These are phyloP conservation scores for Chromoteleia sp. DNA, from an alignment of 2,888 invertebrate genomes.

Conservation along the genomic window DNA sequence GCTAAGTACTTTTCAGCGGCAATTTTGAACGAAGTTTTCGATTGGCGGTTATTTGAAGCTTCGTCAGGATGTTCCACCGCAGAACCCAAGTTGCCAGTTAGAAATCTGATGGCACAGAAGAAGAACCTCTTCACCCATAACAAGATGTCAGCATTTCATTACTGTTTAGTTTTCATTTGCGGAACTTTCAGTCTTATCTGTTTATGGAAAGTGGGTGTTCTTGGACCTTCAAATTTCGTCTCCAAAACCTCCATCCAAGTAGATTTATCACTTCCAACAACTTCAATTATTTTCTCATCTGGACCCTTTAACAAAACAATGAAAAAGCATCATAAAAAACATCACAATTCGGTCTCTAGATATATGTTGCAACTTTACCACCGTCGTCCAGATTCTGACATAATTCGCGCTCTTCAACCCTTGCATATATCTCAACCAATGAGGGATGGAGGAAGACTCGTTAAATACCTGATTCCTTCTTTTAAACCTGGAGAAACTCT, in stretches of 20 bases:
- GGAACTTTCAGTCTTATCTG: slow-evolving; percentile 74
- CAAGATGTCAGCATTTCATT: slow-evolving; percentile 67
- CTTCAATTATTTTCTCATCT: slow-evolving; percentile 71
- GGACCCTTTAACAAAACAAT: slow-evolving; percentile 70
- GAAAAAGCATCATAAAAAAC: slow-evolving; percentile 70
- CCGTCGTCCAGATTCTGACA: slow-evolving; percentile 79
- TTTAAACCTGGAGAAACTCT: slow-evolving; percentile 75
- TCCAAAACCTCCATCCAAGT: slow-evolving; percentile 80
- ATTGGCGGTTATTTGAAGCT: slow-evolving; percentile 79
- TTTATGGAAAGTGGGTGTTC: slow-evolving; percentile 77
- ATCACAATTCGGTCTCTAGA: slow-evolving; percentile 75
- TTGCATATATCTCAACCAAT: slow-evolving; percentile 75
- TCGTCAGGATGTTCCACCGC: slow-evolving; percentile 60
- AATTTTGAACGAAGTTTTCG: slow-evolving; percentile 72
- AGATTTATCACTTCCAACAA: slow-evolving; percentile 78
- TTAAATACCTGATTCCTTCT: slow-evolving; percentile 78
- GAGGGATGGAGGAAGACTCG: slow-evolving; percentile 75
- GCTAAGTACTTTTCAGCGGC: slow-evolving; percentile 77
- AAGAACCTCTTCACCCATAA: slow-evolving; percentile 28
- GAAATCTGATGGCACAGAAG: slow-evolving; percentile 38
- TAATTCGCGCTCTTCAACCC: slow-evolving; percentile 79
- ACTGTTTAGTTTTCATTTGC: slow-evolving; percentile 74
- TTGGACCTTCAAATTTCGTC: slow-evolving; percentile 70
- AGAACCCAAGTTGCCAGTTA: slow-evolving; percentile 60
- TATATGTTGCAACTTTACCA: slow-evolving; percentile 81